These are phyloP conservation scores for Thunnus maccoyii DNA, from an alignment of 2,113 vertebrate species.

Conservation along the genomic window DNA sequence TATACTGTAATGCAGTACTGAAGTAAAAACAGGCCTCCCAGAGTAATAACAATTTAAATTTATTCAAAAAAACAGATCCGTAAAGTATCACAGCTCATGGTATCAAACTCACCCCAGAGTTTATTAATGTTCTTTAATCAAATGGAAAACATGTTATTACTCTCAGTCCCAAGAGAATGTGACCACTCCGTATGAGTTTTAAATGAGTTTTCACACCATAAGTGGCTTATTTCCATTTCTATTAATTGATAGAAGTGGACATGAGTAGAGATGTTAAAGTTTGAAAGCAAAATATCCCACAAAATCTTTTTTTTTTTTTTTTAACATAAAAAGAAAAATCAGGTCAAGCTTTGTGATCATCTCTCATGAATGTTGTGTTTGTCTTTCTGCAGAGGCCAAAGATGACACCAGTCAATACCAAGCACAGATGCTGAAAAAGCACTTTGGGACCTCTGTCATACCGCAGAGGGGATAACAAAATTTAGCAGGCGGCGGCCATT, in stretches of 20 bases:
- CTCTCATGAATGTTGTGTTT: conserved; percentile 11
- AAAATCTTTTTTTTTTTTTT: background rate
- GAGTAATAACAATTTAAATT: conserved; percentile 35
- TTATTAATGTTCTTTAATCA: conserved; percentile 42
- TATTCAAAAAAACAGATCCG: conserved; percentile 39
- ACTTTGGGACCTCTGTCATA: background rate
- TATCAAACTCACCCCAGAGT: conserved; percentile 45
- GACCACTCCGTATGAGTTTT: conserved; percentile 29
- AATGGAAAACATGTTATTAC: conserved; percentile 51
- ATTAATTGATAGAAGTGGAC: conserved; percentile 34
- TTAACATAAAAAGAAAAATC: background rate
- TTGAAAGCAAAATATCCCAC: background rate
- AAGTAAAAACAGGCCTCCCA: conserved; percentile 38
- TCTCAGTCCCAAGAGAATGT: conserved; percentile 43
- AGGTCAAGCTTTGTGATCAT: background rate
- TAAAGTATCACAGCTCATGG: conserved; percentile 32
- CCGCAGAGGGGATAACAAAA: too few species aligned
- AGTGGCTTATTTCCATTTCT: conserved; percentile 31
- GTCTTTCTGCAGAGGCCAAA: background rate
- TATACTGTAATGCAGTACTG: background rate
- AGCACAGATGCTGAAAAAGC: background rate
- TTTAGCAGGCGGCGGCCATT: too few species aligned
- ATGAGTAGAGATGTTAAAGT: background rate
- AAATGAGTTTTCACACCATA: conserved; percentile 39
- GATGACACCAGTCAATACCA: background rate